These are phyloP conservation scores for Mormoops blainvillei DNA, from an alignment of 2,113 vertebrate genomes.

Conservation along the genomic window DNA sequence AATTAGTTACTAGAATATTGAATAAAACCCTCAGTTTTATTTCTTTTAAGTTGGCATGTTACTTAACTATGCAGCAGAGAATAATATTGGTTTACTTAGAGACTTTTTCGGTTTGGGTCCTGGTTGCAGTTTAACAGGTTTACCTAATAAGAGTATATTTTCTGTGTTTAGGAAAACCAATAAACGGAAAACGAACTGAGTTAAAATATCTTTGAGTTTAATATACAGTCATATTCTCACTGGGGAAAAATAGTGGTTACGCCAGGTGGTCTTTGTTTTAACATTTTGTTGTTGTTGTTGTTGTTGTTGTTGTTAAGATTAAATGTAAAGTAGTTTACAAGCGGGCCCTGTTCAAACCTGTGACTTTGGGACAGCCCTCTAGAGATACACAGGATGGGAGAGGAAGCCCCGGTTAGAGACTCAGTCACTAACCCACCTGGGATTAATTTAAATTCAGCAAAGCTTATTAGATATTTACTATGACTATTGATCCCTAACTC, in stretches of 20 bases:
- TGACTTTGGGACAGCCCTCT: neutral
- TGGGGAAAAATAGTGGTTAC: neutral
- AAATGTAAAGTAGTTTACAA: neutral
- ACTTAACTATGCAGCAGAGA: neutral
- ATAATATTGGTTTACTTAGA: neutral
- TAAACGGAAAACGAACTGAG: neutral
- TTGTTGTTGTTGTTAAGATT: neutral
- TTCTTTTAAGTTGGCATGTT: slow-evolving; percentile 9
- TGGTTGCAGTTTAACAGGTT: slow-evolving; percentile 11
- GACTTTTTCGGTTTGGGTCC: neutral
- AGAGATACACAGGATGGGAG: neutral
- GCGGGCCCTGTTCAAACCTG: neutral
- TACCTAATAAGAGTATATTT: neutral
- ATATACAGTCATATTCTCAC: neutral
- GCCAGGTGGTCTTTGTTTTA: neutral
- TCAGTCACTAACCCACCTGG: neutral
- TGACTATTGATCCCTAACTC: neutral
- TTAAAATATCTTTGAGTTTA: neutral
- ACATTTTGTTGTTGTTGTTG: neutral
- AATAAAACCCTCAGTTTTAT: neutral
- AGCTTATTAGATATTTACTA: neutral
- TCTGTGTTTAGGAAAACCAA: slow-evolving; percentile 15
- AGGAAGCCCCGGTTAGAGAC: neutral
- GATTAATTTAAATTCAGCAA: neutral
- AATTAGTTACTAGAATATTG: neutral